These are phyloP conservation scores for Triplophysa yarkandensis DNA, from an alignment of 2,797 vertebrate genomes.

Conservation along the genomic window DNA sequence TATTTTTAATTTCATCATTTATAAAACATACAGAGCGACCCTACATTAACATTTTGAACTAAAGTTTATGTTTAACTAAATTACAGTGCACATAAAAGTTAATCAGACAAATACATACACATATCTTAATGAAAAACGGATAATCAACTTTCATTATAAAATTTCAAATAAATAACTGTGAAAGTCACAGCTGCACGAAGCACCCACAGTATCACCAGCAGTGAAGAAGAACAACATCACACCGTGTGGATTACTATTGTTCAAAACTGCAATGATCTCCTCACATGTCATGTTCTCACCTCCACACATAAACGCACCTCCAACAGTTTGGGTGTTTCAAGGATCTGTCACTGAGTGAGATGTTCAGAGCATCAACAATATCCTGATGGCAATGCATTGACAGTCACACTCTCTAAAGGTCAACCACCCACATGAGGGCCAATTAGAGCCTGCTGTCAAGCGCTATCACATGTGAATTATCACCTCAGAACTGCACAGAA, in stretches of 20 bases:
- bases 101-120: neutral
- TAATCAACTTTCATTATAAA: neutral
- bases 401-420: constrained; percentile 76
- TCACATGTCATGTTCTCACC: constrained; percentile 17
- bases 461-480: constrained; percentile 71
- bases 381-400: constrained; percentile 72
- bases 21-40: too few species aligned
- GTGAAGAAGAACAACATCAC: neutral
- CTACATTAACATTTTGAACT: too few species aligned
- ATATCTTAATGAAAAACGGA: neutral
- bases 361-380: constrained; percentile 69
- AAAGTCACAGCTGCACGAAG: neutral
- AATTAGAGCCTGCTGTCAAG: constrained; percentile 77
- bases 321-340: constrained; percentile 50
- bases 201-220: neutral
- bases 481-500: constrained; percentile 66
- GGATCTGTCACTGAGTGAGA: constrained; percentile 57
- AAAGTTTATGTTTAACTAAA: too few species aligned
- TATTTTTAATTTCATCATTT: too few species aligned
- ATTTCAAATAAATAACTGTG: neutral
- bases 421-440: constrained; percentile 66
- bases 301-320: constrained; percentile 26
- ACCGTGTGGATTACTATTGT: neutral
- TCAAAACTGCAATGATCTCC: constrained; percentile 23
- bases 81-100: too few species aligned